A percentile compares a stretch with the other conserved stretches of the same genome.
phyloP scores from a whole-genome alignment of 1,140 invertebrate genomes.

The Anoplophora glabripennis region DNA sequence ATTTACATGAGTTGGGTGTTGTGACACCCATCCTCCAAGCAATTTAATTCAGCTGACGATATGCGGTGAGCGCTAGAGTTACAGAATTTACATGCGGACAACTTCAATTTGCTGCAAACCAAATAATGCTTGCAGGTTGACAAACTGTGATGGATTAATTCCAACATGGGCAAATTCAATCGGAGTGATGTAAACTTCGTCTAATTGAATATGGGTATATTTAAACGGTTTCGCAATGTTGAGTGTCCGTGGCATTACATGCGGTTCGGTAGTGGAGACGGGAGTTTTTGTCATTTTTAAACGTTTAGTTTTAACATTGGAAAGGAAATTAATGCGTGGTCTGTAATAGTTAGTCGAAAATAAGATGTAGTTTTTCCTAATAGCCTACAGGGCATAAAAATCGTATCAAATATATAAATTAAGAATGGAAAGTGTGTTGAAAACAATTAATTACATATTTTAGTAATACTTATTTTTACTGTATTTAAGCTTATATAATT shows the following conservation, averaged over 20 bases:
- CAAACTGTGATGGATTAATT: conserved; percentile 6
- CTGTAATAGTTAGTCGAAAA: too few relatives aligned
- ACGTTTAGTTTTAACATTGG: too few relatives aligned
- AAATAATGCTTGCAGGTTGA: background rate
- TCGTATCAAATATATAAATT: too few relatives aligned
- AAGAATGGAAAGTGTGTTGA: too few relatives aligned
- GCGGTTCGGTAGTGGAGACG: background rate
- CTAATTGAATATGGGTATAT: conserved; percentile 1
- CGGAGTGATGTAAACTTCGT: conserved; percentile 6
- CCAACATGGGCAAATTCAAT: conserved; percentile 1
- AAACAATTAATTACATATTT: too few relatives aligned
- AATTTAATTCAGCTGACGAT: conserved; percentile 1
- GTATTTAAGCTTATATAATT: too few relatives aligned
- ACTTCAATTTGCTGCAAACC: conserved; percentile 2
- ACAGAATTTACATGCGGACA: background rate
- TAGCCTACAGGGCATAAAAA: too few relatives aligned
- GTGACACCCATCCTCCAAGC: background rate
- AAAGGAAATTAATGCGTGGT: too few relatives aligned
- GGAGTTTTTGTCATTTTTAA: too few relatives aligned
- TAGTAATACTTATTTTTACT: too few relatives aligned
- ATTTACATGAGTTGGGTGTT: background rate
- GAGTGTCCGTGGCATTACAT: conserved; percentile 1
- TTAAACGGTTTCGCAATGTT: background rate
- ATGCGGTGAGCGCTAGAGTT: background rate
- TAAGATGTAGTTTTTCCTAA: too few relatives aligned